phyloP scores from a whole-genome alignment of 1,140 invertebrate species.

The Dreissena rostriformis region DNA sequence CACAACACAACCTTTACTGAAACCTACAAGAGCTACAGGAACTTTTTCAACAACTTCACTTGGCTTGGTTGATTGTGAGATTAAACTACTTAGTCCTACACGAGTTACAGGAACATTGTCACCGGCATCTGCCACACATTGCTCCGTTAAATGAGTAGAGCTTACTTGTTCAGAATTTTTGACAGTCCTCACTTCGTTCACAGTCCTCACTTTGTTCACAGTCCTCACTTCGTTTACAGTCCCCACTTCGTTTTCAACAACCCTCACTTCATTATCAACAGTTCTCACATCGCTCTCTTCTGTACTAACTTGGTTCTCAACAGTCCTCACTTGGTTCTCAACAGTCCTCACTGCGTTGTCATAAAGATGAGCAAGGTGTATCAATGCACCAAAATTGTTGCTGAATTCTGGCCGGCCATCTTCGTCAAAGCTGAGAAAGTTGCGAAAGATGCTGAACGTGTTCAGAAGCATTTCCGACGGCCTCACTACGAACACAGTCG shows the following conservation, averaged over 20 bases:
- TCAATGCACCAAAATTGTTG: conserved; percentile 78
- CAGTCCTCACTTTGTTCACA: too few species aligned
- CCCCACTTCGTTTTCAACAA: too few species aligned
- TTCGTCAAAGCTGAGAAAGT: conserved; percentile 89
- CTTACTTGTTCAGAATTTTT: too few species aligned
- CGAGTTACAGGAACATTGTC: too few species aligned
- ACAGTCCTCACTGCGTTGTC: conserved; percentile 47
- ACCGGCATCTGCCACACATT: too few species aligned
- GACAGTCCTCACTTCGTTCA: too few species aligned
- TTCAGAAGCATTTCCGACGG: conserved; percentile 90
- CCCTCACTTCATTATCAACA: too few species aligned
- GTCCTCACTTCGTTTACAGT: too few species aligned
- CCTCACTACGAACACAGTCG: conserved; percentile 88
- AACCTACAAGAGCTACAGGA: conserved; percentile 84
- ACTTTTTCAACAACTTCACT: neutral
- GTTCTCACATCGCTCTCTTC: conserved; percentile 26
- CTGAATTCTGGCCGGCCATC: conserved; percentile 86
- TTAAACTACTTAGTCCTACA: too few species aligned
- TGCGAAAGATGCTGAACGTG: conserved; percentile 92
- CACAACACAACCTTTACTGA: conserved; percentile 96
- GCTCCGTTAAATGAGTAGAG: too few species aligned
- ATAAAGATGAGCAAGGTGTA: conserved; percentile 83
- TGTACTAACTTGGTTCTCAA: neutral
- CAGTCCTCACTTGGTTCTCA: neutral
- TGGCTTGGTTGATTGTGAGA: neutral